These are phyloP conservation scores for Sialis lutaria DNA, from an alignment of 2,888 invertebrate genomes.

Conservation along the genomic window DNA sequence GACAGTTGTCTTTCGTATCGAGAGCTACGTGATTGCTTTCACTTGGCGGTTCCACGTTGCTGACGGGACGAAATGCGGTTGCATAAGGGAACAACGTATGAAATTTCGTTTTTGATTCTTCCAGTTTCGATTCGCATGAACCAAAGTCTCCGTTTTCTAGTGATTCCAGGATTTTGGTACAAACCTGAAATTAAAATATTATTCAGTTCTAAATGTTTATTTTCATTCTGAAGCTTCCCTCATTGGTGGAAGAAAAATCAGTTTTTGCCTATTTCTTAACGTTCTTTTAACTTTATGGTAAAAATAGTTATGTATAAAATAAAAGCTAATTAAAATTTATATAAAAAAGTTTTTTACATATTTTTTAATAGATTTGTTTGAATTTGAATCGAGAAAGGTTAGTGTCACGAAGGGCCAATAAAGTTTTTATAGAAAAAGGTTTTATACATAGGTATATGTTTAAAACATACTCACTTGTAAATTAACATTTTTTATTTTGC, in stretches of 20 bases:
- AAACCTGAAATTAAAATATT: conserved; percentile 39
- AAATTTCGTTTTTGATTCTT: conserved; percentile 55
- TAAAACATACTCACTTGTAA: conserved; percentile 27
- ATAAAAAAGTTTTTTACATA: background rate
- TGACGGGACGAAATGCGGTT: conserved; percentile 40
- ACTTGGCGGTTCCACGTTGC: conserved; percentile 10
- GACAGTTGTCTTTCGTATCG: conserved; percentile 16
- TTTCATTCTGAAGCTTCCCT: background rate
- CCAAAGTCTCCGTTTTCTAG: conserved; percentile 70
- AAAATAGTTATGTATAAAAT: too few relatives aligned
- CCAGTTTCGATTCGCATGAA: conserved; percentile 44
- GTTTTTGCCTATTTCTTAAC: background rate
- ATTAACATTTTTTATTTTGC: conserved; percentile 29
- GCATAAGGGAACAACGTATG: conserved; percentile 63
- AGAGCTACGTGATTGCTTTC: conserved; percentile 16
- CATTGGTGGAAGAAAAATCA: background rate
- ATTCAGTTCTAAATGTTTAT: too few relatives aligned
- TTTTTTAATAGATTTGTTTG: background rate
- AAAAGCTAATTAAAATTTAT: too few relatives aligned
- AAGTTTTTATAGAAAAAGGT: background rate
- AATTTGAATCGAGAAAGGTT: background rate
- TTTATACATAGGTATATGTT: background rate
- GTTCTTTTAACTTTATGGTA: conserved; percentile 1
- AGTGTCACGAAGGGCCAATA: too few relatives aligned
- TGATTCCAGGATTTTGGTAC: conserved; percentile 61